A percentile compares a stretch with the other conserved stretches of the same genome.
These are phyloP conservation scores for Mesaphorura yosii DNA, from an alignment of 1,140 invertebrate genomes.

Conservation along the genomic window DNA sequence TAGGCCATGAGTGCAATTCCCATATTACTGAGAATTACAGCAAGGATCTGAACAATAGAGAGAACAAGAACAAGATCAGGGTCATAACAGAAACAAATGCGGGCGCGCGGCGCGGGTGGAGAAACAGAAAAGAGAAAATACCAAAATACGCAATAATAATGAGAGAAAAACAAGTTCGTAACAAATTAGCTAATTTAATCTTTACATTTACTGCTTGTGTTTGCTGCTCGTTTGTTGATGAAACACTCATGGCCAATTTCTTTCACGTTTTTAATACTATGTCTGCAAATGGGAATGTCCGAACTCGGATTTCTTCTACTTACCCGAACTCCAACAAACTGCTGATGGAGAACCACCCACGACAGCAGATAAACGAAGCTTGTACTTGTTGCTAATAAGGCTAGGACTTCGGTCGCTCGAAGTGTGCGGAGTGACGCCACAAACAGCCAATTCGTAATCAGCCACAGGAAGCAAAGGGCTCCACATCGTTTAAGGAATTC, in stretches of 20 bases:
- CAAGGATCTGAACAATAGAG: conserved; percentile 81
- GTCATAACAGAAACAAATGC: no score
- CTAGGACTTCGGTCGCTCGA: conserved; percentile 79
- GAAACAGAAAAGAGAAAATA: conserved; percentile 14
- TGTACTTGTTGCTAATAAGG: conserved; percentile 83
- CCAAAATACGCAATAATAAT: no score
- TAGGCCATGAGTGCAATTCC: conserved; percentile 86
- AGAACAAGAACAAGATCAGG: no score
- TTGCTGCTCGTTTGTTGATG: no score
- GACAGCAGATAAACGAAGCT: conserved; percentile 85
- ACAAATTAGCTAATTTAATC: no score
- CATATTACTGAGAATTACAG: conserved; percentile 85
- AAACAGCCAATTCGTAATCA: conserved; percentile 85
- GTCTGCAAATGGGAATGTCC: no score
- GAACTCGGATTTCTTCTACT: conserved; percentile 38
- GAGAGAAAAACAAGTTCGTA: no score
- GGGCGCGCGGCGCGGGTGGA: no score
- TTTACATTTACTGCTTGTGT: no score
- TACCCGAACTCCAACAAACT: conserved; percentile 89
- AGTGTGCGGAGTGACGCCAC: conserved; percentile 71
- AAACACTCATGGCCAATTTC: no score
- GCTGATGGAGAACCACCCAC: conserved; percentile 90
- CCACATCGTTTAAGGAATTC: conserved; percentile 72
- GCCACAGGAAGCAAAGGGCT: conserved; percentile 79
- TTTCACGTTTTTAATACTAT: no score